These are phyloP conservation scores for Hemicrepidius hirtus DNA, from an alignment of 2,888 invertebrate genomes.

Conservation along the genomic window DNA sequence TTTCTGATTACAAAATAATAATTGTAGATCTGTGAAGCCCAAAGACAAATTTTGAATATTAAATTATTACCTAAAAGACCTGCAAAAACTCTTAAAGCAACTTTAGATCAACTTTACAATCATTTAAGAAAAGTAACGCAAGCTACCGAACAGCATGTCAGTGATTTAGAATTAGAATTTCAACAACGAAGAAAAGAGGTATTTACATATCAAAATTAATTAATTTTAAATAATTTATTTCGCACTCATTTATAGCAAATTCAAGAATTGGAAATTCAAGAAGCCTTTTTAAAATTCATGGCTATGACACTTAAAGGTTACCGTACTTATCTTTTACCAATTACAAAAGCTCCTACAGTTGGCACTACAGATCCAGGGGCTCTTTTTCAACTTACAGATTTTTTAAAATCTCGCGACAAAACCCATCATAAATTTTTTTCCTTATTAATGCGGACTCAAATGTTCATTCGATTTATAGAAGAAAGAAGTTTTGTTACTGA, in stretches of 20 bases:
- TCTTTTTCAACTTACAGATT: constrained; percentile 94
- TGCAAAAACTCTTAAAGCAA: constrained; percentile 85
- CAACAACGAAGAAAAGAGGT: constrained; percentile 88
- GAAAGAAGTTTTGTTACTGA: constrained; percentile 99
- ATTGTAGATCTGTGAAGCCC: constrained; percentile 87
- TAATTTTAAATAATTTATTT: neutral
- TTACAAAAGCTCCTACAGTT: constrained; percentile 93
- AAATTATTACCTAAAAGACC: constrained; percentile 93
- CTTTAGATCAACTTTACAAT: constrained; percentile 85
- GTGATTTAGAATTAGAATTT: constrained; percentile 85
- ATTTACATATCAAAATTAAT: neutral
- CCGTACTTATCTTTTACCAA: constrained; percentile 89
- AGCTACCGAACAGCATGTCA: constrained; percentile 56
- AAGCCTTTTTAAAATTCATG: constrained; percentile 97
- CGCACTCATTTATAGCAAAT: constrained; percentile 77
- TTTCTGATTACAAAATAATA: constrained; percentile 25
- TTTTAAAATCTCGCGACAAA: constrained; percentile 92
- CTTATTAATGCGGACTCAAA: constrained; percentile 93
- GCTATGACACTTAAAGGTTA: constrained; percentile 94
- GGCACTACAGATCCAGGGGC: constrained; percentile 97
- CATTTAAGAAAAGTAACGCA: constrained; percentile 72
- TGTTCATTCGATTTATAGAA: constrained; percentile 98
- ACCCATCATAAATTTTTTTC: constrained; percentile 92
- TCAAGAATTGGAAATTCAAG: constrained; percentile 95
- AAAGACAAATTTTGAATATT: constrained; percentile 81